Conservation (phyloP, 2,113 vertebrate genomes). For the Anarrhichthys ocellatus region DNA sequence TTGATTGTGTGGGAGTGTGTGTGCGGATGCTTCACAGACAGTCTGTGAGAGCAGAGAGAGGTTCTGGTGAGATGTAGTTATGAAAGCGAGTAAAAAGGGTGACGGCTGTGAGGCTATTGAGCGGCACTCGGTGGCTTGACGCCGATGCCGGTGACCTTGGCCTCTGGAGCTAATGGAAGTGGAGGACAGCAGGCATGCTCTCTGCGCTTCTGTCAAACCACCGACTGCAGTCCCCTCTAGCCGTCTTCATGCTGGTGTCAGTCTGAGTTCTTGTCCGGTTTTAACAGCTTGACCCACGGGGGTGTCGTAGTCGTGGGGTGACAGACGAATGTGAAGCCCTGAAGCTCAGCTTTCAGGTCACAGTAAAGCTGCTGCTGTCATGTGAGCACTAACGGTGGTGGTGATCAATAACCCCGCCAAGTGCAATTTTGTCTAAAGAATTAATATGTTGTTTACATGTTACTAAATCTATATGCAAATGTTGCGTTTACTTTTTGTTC, state of each 20-base stretch:
- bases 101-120: conserved; percentile 64
- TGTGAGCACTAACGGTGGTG: neutral
- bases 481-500: neutral
- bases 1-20: conserved; percentile 8
- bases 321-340: neutral
- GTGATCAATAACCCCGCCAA: neutral
- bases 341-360: conserved; percentile 34
- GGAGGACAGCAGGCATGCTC: conserved; percentile 65
- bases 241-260: neutral
- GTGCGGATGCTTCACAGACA: conserved; percentile 16
- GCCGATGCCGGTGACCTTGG: conserved; percentile 80
- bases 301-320: conserved; percentile 4
- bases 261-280: conserved; percentile 5
- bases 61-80: conserved; percentile 58
- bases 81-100: conserved; percentile 53
- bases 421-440: neutral
- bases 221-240: neutral
- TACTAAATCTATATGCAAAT: neutral
- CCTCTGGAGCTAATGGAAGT: conserved; percentile 80
- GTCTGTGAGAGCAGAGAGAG: conserved; percentile 29
- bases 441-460: neutral
- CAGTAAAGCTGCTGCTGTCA: neutral
- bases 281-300: neutral
- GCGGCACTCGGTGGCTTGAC: conserved; percentile 51
- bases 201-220: conserved; percentile 26